Conservation (phyloP, 2,888 invertebrate species). For the Caenorhabditis angaria region DNA sequence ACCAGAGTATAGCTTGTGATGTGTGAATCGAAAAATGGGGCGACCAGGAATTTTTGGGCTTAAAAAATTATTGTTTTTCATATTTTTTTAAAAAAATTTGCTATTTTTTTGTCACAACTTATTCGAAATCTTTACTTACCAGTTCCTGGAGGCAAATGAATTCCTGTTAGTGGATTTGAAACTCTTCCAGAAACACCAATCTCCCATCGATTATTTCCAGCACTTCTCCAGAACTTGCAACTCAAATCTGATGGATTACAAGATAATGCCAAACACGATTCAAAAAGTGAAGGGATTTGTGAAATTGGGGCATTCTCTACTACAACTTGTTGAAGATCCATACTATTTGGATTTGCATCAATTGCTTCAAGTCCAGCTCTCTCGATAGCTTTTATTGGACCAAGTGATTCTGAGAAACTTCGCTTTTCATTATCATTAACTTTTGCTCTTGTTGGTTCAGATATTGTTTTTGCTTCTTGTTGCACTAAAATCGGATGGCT, state of each 20-base stretch:
- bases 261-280: constrained; percentile 53
- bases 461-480: constrained; percentile 12
- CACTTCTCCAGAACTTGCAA: constrained; percentile 63
- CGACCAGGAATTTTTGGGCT: constrained; percentile 54
- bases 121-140: too few relatives aligned
- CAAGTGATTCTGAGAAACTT: constrained; percentile 41
- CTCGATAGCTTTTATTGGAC: constrained; percentile 42
- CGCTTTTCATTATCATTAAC: constrained; percentile 31
- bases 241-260: constrained; percentile 61
- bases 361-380: constrained; percentile 50
- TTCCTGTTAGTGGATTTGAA: constrained; percentile 57
- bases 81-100: constrained; percentile 20
- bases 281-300: constrained; percentile 47
- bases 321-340: constrained; percentile 11
- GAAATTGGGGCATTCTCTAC: constrained; percentile 23
- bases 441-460: constrained; percentile 4
- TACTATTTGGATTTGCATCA: constrained; percentile 32
- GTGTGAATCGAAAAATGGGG: constrained; percentile 52
- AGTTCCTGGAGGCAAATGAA: constrained; percentile 53
- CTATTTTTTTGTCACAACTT: constrained; percentile 6
- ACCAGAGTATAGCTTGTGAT: constrained; percentile 55
- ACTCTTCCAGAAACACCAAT: constrained; percentile 56
- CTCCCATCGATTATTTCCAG: constrained; percentile 62
- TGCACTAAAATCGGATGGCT: constrained; percentile 47
- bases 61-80: too few relatives aligned